phyloP scores from a whole-genome alignment of 1,140 invertebrate genomes.

The Bombus balteatus region DNA sequence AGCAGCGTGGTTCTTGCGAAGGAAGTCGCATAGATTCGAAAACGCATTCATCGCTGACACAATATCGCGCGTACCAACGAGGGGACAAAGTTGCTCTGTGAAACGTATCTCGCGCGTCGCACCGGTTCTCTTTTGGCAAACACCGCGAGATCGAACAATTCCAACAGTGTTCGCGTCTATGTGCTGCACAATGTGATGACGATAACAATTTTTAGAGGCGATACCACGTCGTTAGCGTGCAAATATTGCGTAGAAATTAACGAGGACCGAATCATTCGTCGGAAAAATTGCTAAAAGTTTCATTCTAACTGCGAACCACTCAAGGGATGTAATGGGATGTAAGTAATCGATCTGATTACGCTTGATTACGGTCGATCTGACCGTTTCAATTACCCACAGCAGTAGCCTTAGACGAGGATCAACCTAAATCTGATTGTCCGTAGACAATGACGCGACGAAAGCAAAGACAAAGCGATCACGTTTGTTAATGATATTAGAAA shows the following conservation, averaged over 20 bases:
- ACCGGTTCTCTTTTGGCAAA: constrained; percentile 1
- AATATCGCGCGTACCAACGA: constrained; percentile 28
- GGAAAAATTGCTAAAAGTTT: background rate
- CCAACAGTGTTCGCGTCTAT: background rate
- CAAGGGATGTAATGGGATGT: too few species aligned
- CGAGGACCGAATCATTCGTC: background rate
- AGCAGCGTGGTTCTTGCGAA: background rate
- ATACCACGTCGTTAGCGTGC: background rate
- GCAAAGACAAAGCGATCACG: background rate
- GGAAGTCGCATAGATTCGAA: constrained; percentile 34
- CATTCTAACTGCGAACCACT: background rate
- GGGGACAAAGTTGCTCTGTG: constrained; percentile 24
- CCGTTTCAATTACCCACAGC: background rate
- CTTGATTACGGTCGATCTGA: too few species aligned
- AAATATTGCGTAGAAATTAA: background rate
- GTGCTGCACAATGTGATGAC: background rate
- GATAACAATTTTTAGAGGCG: constrained; percentile 35
- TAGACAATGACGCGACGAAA: background rate
- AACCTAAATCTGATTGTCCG: background rate
- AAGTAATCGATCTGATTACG: too few species aligned
- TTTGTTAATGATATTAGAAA: background rate
- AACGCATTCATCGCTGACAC: constrained; percentile 40
- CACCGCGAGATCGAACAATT: constrained; percentile 40
- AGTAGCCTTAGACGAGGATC: background rate
- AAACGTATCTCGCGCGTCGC: constrained; percentile 41